Conservation (phyloP, 2,113 vertebrate species). For the Emydura subglobosa region DNA sequence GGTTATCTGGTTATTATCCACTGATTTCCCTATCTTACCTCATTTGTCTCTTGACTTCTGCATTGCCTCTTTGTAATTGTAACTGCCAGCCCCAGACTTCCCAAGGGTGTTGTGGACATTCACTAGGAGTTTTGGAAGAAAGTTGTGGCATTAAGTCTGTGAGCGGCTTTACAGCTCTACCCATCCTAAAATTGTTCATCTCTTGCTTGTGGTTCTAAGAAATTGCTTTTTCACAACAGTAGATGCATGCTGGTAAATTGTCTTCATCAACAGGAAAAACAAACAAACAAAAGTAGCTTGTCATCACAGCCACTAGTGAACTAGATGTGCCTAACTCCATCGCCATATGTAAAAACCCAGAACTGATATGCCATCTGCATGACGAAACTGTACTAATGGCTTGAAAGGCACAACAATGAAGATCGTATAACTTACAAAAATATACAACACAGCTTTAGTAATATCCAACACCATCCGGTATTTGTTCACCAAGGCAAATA, state of each 20-base stretch:
- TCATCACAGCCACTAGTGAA: not conserved
- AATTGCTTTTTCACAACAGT: not conserved
- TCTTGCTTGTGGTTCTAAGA: not conserved
- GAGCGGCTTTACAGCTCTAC: not conserved
- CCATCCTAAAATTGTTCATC: not conserved
- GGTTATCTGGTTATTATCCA: slow-evolving; percentile 31
- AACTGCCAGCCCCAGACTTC: not conserved
- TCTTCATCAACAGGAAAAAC: not conserved
- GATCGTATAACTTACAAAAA: not conserved
- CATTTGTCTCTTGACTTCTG: slow-evolving; percentile 32
- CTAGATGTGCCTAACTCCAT: not conserved
- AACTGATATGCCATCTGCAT: rapidly evolving
- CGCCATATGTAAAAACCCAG: not conserved
- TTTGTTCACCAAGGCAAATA: not conserved
- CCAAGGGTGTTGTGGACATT: rapidly evolving
- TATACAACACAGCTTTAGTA: not conserved
- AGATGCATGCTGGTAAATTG: not conserved
- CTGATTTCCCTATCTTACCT: slow-evolving; percentile 22
- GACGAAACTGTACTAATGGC: not conserved
- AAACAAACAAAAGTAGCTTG: not conserved
- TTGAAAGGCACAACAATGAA: not conserved
- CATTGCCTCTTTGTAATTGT: not conserved
- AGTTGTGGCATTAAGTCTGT: not conserved
- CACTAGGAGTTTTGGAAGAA: not conserved
- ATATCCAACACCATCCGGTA: not conserved